Percentiles rank a stretch among this genome's conserved stretches.
phyloP scores from a whole-genome alignment of 2,888 invertebrate genomes.

The Scelioninae gen. 2 region DNA sequence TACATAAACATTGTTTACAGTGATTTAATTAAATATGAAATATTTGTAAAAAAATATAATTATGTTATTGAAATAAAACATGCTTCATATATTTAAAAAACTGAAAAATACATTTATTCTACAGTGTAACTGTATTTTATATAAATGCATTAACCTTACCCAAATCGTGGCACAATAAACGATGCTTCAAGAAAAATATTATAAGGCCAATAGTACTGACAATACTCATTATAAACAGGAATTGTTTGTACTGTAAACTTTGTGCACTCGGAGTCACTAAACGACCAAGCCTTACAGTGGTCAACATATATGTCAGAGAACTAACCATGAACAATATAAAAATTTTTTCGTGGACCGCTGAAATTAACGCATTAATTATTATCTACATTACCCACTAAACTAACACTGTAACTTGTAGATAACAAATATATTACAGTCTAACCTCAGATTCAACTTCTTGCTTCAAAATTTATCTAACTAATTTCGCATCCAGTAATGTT shows the following conservation, averaged over 20 bases:
- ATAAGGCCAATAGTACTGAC: conserved; percentile 88
- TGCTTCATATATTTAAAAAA: no score
- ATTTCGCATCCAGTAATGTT: no score
- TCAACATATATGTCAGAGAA: conserved; percentile 88
- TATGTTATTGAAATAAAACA: no score
- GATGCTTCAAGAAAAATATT: conserved; percentile 91
- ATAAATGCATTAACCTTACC: conserved; percentile 78
- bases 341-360: conserved; percentile 92
- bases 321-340: conserved; percentile 94
- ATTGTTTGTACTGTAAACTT: conserved; percentile 80
- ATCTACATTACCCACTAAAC: no score
- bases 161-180: conserved; percentile 91
- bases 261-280: conserved; percentile 73
- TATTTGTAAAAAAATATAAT: no score
- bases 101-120: neutral
- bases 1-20: no score
- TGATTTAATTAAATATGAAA: no score
- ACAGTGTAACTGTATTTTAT: neutral
- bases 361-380: conserved; percentile 72
- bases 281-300: conserved; percentile 80
- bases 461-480: no score
- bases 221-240: conserved; percentile 85
- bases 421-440: no score
- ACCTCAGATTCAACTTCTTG: no score
- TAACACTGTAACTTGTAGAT: no score